Conservation (phyloP, 2,888 invertebrate species). For the Hoplodrina blanda region DNA sequence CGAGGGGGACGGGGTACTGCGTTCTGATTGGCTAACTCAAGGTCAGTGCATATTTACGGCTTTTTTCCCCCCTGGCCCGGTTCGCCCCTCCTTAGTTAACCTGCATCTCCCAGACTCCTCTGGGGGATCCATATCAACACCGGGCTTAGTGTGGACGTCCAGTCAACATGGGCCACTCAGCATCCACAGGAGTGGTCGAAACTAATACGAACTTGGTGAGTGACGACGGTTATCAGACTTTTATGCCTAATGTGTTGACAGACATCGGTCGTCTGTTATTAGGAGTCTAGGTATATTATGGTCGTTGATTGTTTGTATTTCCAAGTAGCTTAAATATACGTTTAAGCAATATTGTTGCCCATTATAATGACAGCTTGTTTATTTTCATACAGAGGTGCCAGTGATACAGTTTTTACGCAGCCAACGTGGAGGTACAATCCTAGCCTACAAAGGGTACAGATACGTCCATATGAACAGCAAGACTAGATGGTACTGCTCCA, state of each 20-base stretch:
- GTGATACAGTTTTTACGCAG: conserved; percentile 55
- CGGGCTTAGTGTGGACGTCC: conserved; percentile 99
- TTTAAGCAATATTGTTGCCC: background rate
- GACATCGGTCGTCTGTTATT: no score
- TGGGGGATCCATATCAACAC: conserved; percentile 98
- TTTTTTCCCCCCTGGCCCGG: conserved; percentile 99
- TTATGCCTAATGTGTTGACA: no score
- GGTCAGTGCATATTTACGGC: no score
- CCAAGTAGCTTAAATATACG: no score
- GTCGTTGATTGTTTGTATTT: no score
- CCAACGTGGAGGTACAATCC: conserved; percentile 50
- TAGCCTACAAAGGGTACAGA: conserved; percentile 52
- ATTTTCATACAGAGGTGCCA: conserved; percentile 18
- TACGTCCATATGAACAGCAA: conserved; percentile 59
- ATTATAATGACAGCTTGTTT: background rate
- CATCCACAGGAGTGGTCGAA: no score
- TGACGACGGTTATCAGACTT: no score
- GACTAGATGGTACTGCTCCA: conserved; percentile 73
- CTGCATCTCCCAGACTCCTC: conserved; percentile 94
- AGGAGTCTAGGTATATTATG: no score
- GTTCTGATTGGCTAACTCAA: no score
- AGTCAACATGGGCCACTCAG: conserved; percentile 92
- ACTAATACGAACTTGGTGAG: no score
- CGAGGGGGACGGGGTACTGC: no score
- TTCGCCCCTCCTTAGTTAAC: conserved; percentile 99